Evolutionary conservation across 2,888 invertebrate genomes (phyloP), one percentile per base, ranked within the genome.

Genomic region (Standfussiana lucernea): DNA sequence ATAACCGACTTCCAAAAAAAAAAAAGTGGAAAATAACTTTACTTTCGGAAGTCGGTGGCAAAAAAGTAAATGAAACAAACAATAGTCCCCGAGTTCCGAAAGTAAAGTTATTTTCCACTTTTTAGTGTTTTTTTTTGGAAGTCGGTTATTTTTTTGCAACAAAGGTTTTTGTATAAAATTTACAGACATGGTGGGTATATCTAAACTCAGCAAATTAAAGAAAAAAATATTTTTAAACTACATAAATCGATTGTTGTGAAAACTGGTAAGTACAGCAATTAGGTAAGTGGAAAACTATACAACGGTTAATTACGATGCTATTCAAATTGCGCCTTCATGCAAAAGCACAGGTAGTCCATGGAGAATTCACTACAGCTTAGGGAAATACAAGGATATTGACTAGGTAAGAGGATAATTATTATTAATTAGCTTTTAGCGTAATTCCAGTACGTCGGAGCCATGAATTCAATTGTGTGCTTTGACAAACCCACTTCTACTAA

Each of bases 391-490:
- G 67, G 67, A 79, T 80, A 73, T 80, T 73, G 47, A 62, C 40
- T 47, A 40, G 35, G 11, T 73, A 79, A 47, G 35, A 37, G 24
- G 24, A 80, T 80, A 28, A 80, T 79, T 64, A 79, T 79, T 64
- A 79, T 79, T 79, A 80, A 79, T 79, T 73, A 80, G 80, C 80
- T 79, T 68, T 80, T 56, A 80, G 80, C 67, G 62, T n/a, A 35
- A 74, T 56, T 35, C 47, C 45, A 62, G 53, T 7, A 67, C 11
- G 62, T 42, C 35, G n/a, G 5, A 73, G 50, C 32, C 18, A 42
- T 53, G 18, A 47, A 72, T 53, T 61, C 3, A 32, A 21, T 53
- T 40, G 8, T 45, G 15, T 32, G 28, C 28, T 66, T 50, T 32
- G 50, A 67, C 37, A 53, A 79, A 72, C 8, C 13, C 37, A 62